Evolutionary conservation across 2,113 vertebrate genomes (phyloP), one percentile per base, ranked within the genome.

Genomic region (Acanthochromis polyacanthus): DNA sequence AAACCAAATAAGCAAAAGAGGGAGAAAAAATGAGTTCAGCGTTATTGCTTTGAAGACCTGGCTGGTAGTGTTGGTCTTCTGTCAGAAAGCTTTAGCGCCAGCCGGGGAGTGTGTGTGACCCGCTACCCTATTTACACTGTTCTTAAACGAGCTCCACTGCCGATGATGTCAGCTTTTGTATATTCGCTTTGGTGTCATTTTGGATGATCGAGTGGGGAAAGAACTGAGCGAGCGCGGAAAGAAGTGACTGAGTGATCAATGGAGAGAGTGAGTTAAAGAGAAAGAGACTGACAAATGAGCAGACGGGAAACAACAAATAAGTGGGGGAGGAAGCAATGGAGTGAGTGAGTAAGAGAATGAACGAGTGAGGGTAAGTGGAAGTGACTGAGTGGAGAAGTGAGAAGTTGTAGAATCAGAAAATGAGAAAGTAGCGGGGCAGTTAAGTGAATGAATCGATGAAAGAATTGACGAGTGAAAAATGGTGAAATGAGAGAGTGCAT

Each of bases 121-220:
- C 66, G 84, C 71, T 91, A 50, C 74, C 81, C 91, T 80, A 85
- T 81, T 91, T 84, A 69, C 28, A 22, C 68, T 57, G 78, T 77
- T 87, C 84, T 71, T 45, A 66, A 16, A 55, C 2, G 4, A 62
- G 50, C 62, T 55, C 80, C 56, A 45, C 14, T 36, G 25, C 16
- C 50, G 36, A 57, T 23, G 5, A 23, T 28, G 10, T 15, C 12
- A 2, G 11, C 45, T 63, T 9, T 56, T 71, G 17, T 28, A 69
- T 64, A 81, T 79, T 71, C 38, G 65, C 32, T 57, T 63, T 55
- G 55, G 11, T 62, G 71, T 74, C 7, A 61, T 40, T 65, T 50
- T 48, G 19, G 4, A 20, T 60, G 25, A 78, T 57, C 16, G 5
- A 75, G 43, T 51, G 38, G 25, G 22, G 40, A 50, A 20, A 51